Base-by-base conservation (phyloP, 2,888 invertebrate genomes). In the Ceratothoa steindachneri region DNA sequence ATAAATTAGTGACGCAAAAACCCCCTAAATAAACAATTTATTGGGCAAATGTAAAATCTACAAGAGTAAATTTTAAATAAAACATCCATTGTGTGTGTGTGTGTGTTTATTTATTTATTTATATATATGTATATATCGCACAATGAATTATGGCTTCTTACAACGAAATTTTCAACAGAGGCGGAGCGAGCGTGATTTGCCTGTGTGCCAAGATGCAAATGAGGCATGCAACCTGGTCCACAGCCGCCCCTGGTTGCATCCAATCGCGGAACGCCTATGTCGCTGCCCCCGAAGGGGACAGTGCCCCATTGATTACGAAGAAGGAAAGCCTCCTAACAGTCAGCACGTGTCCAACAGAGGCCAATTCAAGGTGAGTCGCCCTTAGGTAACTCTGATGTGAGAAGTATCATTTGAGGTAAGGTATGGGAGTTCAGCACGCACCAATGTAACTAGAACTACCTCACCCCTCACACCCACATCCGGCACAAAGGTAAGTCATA, bases 111-210 rank as follows among this genome's bases (percentile, higher is more conserved):
- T 12, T 60, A 60, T 60, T n/a, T 64, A 64, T 64, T n/a, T 64
- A 64, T 64, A 64, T 64, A 64, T 64, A 64, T 64, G 19, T 64
- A 64, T 64, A 64, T 64, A 64, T 64, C n/a, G n/a, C n/a, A n/a
- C n/a, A n/a, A n/a, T n/a, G n/a, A n/a, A n/a, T n/a, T n/a, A n/a
- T n/a, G n/a, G n/a, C n/a, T n/a, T n/a, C n/a, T n/a, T n/a, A n/a
- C n/a, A n/a, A n/a, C n/a, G n/a, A n/a, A n/a, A n/a, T n/a, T n/a
- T n/a, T 60, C 22, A 9, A 30, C 53, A 89, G 89, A 86, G 87
- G 80, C 86, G 87, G 80, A 88, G 89, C 81, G 89, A 89, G 83
- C 86, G 88, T 79, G 87, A 88, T 74, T 84, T 90, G 81, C 85
- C 86, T 0, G 81, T 83, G 31, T 90, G 90, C 82, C 81, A 77